These are phyloP conservation scores for Mallotus villosus DNA, from an alignment of 2,797 vertebrate genomes.

Conservation along the genomic window DNA sequence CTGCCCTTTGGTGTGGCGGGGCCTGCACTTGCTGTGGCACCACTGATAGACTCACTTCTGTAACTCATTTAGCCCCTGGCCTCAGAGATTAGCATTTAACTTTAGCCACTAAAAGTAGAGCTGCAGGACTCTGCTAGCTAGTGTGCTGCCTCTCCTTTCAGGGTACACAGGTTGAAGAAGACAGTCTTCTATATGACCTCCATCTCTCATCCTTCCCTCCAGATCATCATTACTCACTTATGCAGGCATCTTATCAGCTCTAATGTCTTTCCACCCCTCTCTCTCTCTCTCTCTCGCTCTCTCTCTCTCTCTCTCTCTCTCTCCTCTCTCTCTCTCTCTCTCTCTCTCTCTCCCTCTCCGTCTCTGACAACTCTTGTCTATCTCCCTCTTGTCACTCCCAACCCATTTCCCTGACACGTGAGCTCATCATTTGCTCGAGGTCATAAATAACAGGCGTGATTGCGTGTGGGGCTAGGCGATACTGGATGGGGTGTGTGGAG, in stretches of 20 bases:
- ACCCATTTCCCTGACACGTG: slow-evolving; percentile 57
- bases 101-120: slow-evolving; percentile 14
- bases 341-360: slow-evolving; percentile 6
- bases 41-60: slow-evolving; percentile 33
- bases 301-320: not conserved
- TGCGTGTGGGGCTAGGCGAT: slow-evolving; percentile 13
- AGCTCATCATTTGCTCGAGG: slow-evolving; percentile 52
- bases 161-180: slow-evolving; percentile 54
- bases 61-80: slow-evolving; percentile 50
- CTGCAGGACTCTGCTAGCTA: not conserved
- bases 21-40: slow-evolving; percentile 32
- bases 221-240: slow-evolving; percentile 52
- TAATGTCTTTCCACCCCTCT: slow-evolving; percentile 14
- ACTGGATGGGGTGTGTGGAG: slow-evolving; percentile 17
- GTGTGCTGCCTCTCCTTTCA: slow-evolving; percentile 18
- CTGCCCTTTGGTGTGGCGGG: slow-evolving; percentile 23
- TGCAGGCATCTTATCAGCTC: slow-evolving; percentile 50
- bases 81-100: slow-evolving; percentile 48
- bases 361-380: not conserved
- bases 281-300: slow-evolving; percentile 5
- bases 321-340: not conserved
- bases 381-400: slow-evolving; percentile 27
- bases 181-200: slow-evolving; percentile 53
- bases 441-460: slow-evolving; percentile 53
- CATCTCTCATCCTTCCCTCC: slow-evolving; percentile 46